Base-by-base conservation (phyloP, 2,888 invertebrate species). In the Globia sparganii region DNA sequence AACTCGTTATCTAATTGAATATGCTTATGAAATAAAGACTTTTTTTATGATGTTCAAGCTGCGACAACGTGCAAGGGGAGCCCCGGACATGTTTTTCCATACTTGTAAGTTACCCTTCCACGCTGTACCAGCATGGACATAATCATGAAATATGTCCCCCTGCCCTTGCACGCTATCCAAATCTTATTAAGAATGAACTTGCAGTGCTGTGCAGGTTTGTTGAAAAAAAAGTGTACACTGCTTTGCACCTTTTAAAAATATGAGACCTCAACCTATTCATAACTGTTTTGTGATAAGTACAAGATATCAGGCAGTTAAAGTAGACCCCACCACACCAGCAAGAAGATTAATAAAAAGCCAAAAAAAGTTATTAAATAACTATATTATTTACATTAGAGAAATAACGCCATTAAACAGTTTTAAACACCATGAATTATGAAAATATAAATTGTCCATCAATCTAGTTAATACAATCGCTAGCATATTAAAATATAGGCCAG, bases 381-480 rank as follows among this genome's bases (percentile, higher is more conserved):
- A 92, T 95, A 80, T 80, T 80, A 95, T 93, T 93, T 92, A 93
- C 91, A 93, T 88, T 90, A 91, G 89, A 92, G 89, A 92, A 90
- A 92, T 92, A 93, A 92, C 91, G 92, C 89, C 90, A 91, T 91
- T 90, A 91, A 90, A 89, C 83, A 91, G 89, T 89, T 86, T 88
- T 90, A 91, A 92, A 92, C 89, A 91, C 86, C 87, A 87, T 91
- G 84, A 89, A 89, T 92, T 92, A 92, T 86, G 91, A 93, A 93
- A 91, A 92, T 93, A 94, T 91, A 92, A 89, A 91, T 84, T 86
- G 84, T 90, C 85, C 85, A 89, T 84, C 80, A 78, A 84, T 88
- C 75, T 84, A 80, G 82, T 86, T 83, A 78, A 86, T 86, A 87
- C 85, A 88, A 87, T 83, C 76, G 88, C 88, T 83, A 78, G 75